phyloP scores from a whole-genome alignment of 2,113 vertebrate species.

The Microcebus jonahi region DNA sequence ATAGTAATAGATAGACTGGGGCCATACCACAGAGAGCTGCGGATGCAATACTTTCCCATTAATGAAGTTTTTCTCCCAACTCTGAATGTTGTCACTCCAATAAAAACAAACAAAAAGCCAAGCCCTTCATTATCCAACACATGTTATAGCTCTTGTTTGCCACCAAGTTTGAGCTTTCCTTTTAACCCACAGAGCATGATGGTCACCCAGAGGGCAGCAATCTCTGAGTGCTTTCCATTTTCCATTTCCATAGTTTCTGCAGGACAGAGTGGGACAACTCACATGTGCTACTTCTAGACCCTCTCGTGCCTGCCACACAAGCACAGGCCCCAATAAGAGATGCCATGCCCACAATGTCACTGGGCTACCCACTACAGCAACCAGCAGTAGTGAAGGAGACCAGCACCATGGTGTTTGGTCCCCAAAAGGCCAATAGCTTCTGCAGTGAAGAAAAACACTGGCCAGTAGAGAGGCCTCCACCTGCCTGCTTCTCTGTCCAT shows the following conservation, averaged over 20 bases:
- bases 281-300: neutral
- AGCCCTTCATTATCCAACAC: neutral
- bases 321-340: neutral
- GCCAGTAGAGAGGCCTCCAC: neutral
- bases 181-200: neutral
- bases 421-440: neutral
- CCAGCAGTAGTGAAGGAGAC: neutral
- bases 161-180: conserved; percentile 19
- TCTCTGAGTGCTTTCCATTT: neutral
- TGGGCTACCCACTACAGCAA: neutral
- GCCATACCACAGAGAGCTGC: neutral
- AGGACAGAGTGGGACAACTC: neutral
- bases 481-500: neutral
- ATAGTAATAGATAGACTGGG: neutral
- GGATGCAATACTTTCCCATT: neutral
- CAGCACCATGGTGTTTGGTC: neutral
- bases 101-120: neutral
- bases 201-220: neutral
- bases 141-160: neutral
- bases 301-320: neutral
- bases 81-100: neutral
- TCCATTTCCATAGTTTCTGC: neutral
- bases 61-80: conserved; percentile 13
- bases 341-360: neutral
- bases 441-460: neutral